These are phyloP conservation scores for Corbicula japonica DNA, from an alignment of 2,888 invertebrate genomes.

Conservation along the genomic window DNA sequence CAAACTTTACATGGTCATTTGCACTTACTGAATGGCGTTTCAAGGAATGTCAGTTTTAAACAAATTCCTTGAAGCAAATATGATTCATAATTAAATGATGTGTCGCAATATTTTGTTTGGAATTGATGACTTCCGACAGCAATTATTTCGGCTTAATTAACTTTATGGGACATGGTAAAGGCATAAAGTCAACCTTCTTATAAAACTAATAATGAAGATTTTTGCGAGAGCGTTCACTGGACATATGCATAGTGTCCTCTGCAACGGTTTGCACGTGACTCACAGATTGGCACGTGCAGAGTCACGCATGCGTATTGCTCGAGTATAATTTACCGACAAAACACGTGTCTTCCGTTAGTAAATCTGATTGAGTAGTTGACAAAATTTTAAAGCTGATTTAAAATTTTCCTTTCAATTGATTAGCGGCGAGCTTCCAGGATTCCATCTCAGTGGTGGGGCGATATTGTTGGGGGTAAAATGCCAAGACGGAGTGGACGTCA, in stretches of 20 bases:
- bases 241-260: slow-evolving; percentile 64
- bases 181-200: slow-evolving; percentile 62
- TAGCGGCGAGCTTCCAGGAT: slow-evolving; percentile 46
- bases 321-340: slow-evolving; percentile 60
- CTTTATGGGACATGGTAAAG: slow-evolving; percentile 65
- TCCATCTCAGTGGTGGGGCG: no score
- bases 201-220: slow-evolving; percentile 49
- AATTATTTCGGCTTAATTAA: slow-evolving; percentile 65
- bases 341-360: slow-evolving; percentile 62
- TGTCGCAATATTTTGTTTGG: slow-evolving; percentile 60
- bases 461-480: no score
- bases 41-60: no score
- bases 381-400: slow-evolving; percentile 54
- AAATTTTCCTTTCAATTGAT: slow-evolving; percentile 59
- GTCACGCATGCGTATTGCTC: slow-evolving; percentile 55
- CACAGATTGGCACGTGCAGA: slow-evolving; percentile 58
- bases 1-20: no score
- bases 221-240: slow-evolving; percentile 47
- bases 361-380: slow-evolving; percentile 62
- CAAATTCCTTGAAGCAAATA: slow-evolving; percentile 25
- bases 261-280: slow-evolving; percentile 57
- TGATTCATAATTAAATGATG: slow-evolving; percentile 48
- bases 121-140: slow-evolving; percentile 66
- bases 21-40: no score
- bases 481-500: slow-evolving; percentile 25